Base-by-base conservation (phyloP, 2,888 invertebrate genomes). In the Hybos culiciformis region DNA sequence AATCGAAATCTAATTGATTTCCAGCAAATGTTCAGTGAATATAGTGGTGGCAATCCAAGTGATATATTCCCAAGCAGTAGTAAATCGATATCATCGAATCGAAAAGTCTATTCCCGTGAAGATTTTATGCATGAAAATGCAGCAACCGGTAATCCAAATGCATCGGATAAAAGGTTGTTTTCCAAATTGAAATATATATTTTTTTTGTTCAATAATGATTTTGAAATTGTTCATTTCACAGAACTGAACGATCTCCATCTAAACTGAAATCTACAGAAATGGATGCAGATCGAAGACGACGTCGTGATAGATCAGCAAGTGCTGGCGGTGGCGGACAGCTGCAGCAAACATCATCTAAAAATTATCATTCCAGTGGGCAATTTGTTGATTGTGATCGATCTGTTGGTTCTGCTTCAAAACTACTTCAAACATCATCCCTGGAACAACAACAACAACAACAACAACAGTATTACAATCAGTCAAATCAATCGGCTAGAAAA, bases 81-180 rank as follows among this genome's bases (percentile, higher is more conserved):
- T 24, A 29, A 34, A 15, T 47, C 44, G 32, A 45, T 42, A 14
- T 34, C 46, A n/a, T 38, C 46, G 18, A 37, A 50, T 3, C 45
- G 49, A 24, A 45, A 51, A 5, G 41, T 79, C 42, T 83, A 80
- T 74, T 80, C 80, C 2, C 70, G 85, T 15, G 83, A 84, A 57
- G 78, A 83, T 59, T 83, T 78, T 63, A 70, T 83, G 37, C 83
- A 83, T 60, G 77, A 78, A 51, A 75, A 75, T 26, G 77, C 80
- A 9, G 80, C 78, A 26, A 80, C 77, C 38, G 79, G 78, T 2
- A 76, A 78, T n/a, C 45, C 49, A 3, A 49, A 50, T 19, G 46
- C 50, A 7, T 50, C 49, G 32, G 21, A 43, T 14, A 42, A 43
- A 21, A 44, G n/a, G n/a, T n/a, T n/a, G n/a, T n/a, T n/a, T n/a